These are phyloP conservation scores for Drosophila falleni DNA, from an alignment of 2,888 invertebrate species.

Conservation along the genomic window DNA sequence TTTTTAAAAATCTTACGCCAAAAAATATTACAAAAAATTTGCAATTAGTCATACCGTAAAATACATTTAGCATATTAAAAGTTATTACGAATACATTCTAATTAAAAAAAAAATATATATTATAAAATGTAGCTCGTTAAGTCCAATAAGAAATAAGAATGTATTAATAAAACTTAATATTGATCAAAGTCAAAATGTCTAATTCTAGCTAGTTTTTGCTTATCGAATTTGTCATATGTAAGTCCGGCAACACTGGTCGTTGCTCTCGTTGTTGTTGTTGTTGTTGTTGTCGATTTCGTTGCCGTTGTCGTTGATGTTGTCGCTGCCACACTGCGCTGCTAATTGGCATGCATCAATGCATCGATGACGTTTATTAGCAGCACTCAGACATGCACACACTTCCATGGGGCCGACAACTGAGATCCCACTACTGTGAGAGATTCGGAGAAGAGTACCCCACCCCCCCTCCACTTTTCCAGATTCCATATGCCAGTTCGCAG, in stretches of 20 bases:
- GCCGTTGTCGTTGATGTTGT: constrained; percentile 3
- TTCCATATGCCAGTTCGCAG: constrained; percentile 6
- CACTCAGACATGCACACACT: constrained; percentile 65
- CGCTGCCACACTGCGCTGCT: constrained; percentile 39
- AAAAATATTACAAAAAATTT: no score
- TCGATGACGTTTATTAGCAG: constrained; percentile 79
- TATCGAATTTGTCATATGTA: not conserved
- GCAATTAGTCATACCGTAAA: no score
- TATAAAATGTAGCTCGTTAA: no score
- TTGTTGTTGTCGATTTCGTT: not conserved
- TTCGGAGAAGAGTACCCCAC: not conserved
- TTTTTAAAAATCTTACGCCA: no score
- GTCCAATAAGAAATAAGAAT: no score
- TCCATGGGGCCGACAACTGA: constrained; percentile 11
- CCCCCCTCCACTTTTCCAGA: not conserved
- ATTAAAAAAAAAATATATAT: no score
- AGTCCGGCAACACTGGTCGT: not conserved
- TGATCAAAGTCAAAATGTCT: no score
- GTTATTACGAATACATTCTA: no score
- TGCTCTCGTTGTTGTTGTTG: constrained; percentile 3
- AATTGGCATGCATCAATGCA: constrained; percentile 80
- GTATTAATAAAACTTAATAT: no score
- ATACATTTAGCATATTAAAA: no score
- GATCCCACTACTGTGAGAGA: not conserved
- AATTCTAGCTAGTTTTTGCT: not conserved